Evolutionary conservation across 2,113 vertebrate species (phyloP).

Genomic region (Entomyzon cyanotis): DNA sequence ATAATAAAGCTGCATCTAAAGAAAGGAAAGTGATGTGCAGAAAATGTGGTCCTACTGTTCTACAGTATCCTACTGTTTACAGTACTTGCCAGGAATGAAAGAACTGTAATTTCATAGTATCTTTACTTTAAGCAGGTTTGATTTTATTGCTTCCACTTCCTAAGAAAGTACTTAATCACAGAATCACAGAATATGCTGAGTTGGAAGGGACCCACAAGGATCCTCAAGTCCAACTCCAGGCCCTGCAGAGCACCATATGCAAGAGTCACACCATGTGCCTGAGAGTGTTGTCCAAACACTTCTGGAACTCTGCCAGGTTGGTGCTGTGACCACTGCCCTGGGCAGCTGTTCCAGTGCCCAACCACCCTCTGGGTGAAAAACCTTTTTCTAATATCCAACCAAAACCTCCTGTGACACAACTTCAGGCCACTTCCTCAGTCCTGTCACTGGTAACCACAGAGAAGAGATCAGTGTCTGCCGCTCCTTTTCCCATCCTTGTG

Average conservation of each 20-base stretch:
- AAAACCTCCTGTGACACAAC: not conserved
- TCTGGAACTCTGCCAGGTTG: not conserved
- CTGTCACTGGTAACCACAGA: not conserved
- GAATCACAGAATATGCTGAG: not conserved
- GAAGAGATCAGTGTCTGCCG: not conserved
- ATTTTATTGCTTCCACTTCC: not conserved
- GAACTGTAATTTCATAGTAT: not conserved
- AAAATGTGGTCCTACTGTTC: not conserved
- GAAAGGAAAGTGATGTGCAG: not conserved
- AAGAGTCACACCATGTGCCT: rapidly evolving
- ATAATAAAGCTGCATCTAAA: not conserved
- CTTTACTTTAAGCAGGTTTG: not conserved
- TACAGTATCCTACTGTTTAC: not conserved
- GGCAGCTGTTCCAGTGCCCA: not conserved
- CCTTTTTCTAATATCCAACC: not conserved
- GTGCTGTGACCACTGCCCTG: not conserved
- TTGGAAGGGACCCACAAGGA: not conserved
- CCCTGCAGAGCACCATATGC: no score
- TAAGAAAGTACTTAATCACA: not conserved
- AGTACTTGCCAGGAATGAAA: not conserved
- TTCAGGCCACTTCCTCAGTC: not conserved
- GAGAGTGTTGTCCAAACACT: rapidly evolving
- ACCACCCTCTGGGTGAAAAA: rapidly evolving
- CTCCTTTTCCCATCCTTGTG: not conserved
- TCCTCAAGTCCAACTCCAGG: not conserved